phyloP scores from a whole-genome alignment of 2,797 vertebrate species.

The Alfaro cultratus region DNA sequence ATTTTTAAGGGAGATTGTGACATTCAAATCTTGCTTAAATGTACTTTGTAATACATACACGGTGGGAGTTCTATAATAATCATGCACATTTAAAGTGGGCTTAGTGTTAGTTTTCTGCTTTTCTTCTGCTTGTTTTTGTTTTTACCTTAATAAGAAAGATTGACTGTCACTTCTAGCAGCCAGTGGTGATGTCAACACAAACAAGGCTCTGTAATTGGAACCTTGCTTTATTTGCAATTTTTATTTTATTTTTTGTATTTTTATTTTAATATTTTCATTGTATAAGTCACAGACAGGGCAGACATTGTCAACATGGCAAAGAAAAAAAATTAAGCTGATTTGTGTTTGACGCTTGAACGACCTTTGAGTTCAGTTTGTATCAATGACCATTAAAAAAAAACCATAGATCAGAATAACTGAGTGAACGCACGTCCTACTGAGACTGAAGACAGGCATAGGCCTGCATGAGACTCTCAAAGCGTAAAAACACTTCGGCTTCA shows the following conservation, averaged over 20 bases:
- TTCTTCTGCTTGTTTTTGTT: neutral
- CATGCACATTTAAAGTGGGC: neutral
- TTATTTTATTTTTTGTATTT: neutral
- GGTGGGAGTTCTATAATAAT: neutral
- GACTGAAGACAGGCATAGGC: neutral
- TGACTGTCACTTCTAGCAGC: constrained; percentile 25
- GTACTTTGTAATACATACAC: neutral
- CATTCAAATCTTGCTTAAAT: constrained; percentile 1
- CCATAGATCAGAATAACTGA: neutral
- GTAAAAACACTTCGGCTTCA: neutral
- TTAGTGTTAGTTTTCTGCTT: neutral
- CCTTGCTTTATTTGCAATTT: constrained; percentile 9
- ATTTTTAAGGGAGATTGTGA: neutral
- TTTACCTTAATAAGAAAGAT: constrained; percentile 30
- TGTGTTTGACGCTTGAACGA: neutral
- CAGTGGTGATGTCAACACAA: constrained; percentile 47
- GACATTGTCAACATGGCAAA: neutral
- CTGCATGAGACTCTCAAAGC: neutral
- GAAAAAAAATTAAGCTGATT: neutral
- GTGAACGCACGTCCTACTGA: constrained; percentile 14
- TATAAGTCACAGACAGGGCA: neutral
- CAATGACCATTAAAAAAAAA: neutral
- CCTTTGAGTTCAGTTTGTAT: neutral
- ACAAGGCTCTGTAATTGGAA: constrained; percentile 71
- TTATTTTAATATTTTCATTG: neutral